phyloP scores from a whole-genome alignment of 2,113 vertebrate species.

The Cyphomyrus discorhynchus region DNA sequence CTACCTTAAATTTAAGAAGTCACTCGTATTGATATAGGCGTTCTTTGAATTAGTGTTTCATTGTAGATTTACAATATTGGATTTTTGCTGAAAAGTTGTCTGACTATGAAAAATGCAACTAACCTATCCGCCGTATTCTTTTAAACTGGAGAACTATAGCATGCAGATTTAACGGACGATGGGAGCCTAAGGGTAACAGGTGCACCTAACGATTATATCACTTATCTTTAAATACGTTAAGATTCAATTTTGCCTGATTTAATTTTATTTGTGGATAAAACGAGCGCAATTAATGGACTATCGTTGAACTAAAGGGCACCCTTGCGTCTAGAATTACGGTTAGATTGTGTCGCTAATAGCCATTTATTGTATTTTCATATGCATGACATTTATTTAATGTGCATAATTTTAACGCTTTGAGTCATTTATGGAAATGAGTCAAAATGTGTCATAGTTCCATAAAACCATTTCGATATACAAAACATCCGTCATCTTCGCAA shows the following conservation, averaged over 20 bases:
- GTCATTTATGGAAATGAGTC: constrained; percentile 4
- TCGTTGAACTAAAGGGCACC: background rate
- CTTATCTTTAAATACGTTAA: background rate
- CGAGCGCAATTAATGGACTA: background rate
- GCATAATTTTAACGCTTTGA: background rate
- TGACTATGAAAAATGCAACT: background rate
- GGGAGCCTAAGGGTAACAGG: background rate
- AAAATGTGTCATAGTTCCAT: background rate
- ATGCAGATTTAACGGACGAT: background rate
- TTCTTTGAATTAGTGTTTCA: background rate
- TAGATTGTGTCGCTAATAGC: background rate
- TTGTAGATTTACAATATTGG: background rate
- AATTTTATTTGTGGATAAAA: background rate
- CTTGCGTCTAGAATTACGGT: background rate
- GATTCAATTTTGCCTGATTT: background rate
- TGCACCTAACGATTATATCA: background rate
- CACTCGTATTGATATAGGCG: background rate
- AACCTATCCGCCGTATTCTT: background rate
- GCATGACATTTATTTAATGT: background rate
- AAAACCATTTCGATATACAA: background rate
- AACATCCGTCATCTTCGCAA: background rate
- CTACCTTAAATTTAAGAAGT: background rate
- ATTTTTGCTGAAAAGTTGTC: background rate
- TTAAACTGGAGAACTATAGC: background rate
- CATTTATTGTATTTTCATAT: background rate